phyloP scores from a whole-genome alignment of 2,113 vertebrate genomes.

The Chamaetylas fuelleborni region DNA sequence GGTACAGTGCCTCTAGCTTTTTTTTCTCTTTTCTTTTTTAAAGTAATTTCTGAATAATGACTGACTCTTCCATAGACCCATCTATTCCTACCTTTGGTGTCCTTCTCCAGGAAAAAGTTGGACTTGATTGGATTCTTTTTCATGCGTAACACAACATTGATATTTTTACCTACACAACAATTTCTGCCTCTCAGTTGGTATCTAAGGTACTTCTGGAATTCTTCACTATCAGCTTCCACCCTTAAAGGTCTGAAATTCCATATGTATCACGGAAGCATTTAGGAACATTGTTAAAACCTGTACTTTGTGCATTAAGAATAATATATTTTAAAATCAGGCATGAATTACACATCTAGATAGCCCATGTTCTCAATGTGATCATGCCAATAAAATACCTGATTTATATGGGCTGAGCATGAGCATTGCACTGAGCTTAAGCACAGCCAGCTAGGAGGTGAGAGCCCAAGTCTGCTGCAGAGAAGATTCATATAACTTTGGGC shows the following conservation, averaged over 20 bases:
- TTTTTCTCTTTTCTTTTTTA: neutral
- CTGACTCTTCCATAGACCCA: neutral
- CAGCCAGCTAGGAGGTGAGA: neutral
- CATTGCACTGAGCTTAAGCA: neutral
- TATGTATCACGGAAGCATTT: neutral
- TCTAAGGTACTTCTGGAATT: neutral
- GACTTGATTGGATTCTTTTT: neutral
- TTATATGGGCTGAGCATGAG: neutral
- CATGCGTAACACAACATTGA: fast-evolving
- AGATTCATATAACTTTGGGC: neutral
- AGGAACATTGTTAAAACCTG: neutral
- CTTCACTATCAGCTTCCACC: neutral
- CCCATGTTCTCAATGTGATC: fast-evolving
- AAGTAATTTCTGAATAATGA: neutral
- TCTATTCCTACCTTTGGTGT: neutral
- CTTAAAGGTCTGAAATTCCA: neutral
- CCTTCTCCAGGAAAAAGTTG: neutral
- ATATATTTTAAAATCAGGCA: neutral
- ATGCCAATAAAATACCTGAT: neutral
- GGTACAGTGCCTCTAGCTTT: neutral
- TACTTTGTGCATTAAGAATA: neutral
- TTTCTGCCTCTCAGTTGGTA: neutral
- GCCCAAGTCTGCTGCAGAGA: neutral
- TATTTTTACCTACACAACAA: neutral
- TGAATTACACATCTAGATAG: neutral